phyloP scores from a whole-genome alignment of 1,140 invertebrate genomes.

The Pogonognathellus flavescens region DNA sequence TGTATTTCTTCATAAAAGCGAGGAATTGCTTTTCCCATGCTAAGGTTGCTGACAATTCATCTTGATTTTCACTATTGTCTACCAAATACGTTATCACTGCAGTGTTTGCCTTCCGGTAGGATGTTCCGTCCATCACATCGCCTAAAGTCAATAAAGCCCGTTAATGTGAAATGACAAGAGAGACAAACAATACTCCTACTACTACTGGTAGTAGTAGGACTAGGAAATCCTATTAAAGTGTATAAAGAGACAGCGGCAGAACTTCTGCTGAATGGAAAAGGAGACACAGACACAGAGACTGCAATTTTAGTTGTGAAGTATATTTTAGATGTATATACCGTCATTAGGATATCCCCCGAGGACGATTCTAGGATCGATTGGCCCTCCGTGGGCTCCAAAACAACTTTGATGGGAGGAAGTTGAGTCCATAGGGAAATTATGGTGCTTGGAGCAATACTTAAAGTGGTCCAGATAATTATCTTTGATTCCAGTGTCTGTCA shows the following conservation, averaged over 20 bases:
- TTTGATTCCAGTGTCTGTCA: slow-evolving; percentile 68
- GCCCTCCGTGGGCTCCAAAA: slow-evolving; percentile 88
- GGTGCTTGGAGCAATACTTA: slow-evolving; percentile 57
- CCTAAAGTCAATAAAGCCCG: slow-evolving; percentile 26
- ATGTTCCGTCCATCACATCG: slow-evolving; percentile 33
- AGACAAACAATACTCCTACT: slow-evolving; percentile 11
- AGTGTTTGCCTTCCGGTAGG: slow-evolving; percentile 69
- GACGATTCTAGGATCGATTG: slow-evolving; percentile 89
- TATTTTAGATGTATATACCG: slow-evolving; percentile 74
- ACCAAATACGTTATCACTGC: slow-evolving; percentile 89
- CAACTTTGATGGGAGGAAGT: slow-evolving; percentile 74
- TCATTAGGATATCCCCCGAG: slow-evolving; percentile 88
- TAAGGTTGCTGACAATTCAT: slow-evolving; percentile 80
- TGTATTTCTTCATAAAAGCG: slow-evolving; percentile 89
- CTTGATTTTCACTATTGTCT: slow-evolving; percentile 86
- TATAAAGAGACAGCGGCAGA: no score
- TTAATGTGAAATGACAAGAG: not conserved
- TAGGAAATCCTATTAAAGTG: no score
- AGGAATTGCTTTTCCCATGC: slow-evolving; percentile 93
- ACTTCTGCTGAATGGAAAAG: not conserved
- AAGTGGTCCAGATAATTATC: slow-evolving; percentile 83
- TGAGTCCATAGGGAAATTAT: slow-evolving; percentile 50
- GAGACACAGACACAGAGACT: slow-evolving; percentile 62
- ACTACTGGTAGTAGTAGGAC: not conserved
- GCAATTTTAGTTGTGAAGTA: slow-evolving; percentile 74